Base-by-base conservation (phyloP, 2,888 invertebrate genomes). In the Emmelina monodactyla region DNA sequence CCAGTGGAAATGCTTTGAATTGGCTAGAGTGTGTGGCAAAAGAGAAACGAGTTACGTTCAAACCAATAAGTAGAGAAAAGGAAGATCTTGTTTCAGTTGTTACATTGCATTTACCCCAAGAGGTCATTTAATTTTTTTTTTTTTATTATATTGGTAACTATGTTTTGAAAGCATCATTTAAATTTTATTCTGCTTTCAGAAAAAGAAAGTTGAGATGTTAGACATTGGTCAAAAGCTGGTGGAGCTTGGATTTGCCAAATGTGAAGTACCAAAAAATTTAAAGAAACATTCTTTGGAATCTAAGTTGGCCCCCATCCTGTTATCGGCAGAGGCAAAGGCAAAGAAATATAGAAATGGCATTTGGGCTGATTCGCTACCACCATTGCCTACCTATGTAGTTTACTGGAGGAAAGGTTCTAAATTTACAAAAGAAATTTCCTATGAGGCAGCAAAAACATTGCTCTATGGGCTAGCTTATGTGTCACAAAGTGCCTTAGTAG, bases 11-110 rank as follows among this genome's bases (percentile, higher is more conserved):
- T 66, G 85, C 84, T 35, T 61, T 84, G 2, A 83, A 73, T 47
- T 85, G 85, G 85, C 52, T 85, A 42, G 83, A 85, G 51, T 78
- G 79, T 57, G 71, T 85, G 30, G 80, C 82, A 7, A 72, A 59
- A 44, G 82, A 73, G 13, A 67, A 78, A 22, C 46, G 67, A 44
- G 62, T 84, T 14, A 79, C 71, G 19, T 53, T 83, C 32, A 69
- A 80, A 43, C 84, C 84, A 4, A 64, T 81, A 25, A 50, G 55
- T 16, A 61, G 62, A 51, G 71, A 73, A 13, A 69, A 72, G 11
- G 72, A 80, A 44, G 71, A 71, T 39, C 59, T 80, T 35, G 61
- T 79, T 10, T 76, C 80, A 14, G 67, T 66, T 46, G 70, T 80
- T 28, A 47, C 66, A 35, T 48, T 82, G 52, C 80, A 80, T 66